These are phyloP conservation scores for Drymonia ruficornis DNA, from an alignment of 2,888 invertebrate species.

Conservation along the genomic window DNA sequence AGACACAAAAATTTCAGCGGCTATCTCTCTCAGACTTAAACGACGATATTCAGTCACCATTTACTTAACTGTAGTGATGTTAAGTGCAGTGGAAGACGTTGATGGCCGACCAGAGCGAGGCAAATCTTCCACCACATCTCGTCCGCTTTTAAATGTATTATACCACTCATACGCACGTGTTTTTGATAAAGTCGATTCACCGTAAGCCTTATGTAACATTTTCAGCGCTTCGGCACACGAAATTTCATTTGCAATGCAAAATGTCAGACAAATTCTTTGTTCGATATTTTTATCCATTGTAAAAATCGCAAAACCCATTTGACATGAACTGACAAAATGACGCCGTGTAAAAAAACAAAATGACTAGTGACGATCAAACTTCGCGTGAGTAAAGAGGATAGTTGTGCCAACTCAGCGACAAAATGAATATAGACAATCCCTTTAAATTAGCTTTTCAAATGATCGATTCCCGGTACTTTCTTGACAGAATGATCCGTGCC, in stretches of 20 bases:
- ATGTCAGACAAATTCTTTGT: conserved; percentile 16
- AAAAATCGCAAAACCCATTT: conserved; percentile 12
- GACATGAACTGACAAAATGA: conserved; percentile 8
- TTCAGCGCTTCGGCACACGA: conserved; percentile 29
- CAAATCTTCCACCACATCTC: conserved; percentile 27
- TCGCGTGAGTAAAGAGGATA: too few species aligned
- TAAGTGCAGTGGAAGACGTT: conserved; percentile 15
- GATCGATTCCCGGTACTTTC: background rate
- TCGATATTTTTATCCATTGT: conserved; percentile 15
- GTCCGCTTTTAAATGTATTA: conserved; percentile 25
- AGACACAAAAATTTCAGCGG: background rate
- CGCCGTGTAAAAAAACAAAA: conserved; percentile 6
- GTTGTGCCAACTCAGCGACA: background rate
- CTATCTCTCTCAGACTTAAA: conserved; percentile 12
- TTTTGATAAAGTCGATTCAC: conserved; percentile 24
- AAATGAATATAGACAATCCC: background rate
- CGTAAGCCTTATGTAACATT: conserved; percentile 23
- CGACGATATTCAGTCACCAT: conserved; percentile 9
- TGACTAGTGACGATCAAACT: background rate
- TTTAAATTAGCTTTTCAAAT: conserved; percentile 1
- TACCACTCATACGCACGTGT: conserved; percentile 11
- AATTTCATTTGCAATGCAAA: conserved; percentile 32
- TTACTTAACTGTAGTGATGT: conserved; percentile 20
- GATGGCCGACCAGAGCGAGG: conserved; percentile 16
- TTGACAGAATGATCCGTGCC: background rate